Evolutionary conservation across 2,113 vertebrate species (phyloP).

Genomic region (Strix uralensis): DNA sequence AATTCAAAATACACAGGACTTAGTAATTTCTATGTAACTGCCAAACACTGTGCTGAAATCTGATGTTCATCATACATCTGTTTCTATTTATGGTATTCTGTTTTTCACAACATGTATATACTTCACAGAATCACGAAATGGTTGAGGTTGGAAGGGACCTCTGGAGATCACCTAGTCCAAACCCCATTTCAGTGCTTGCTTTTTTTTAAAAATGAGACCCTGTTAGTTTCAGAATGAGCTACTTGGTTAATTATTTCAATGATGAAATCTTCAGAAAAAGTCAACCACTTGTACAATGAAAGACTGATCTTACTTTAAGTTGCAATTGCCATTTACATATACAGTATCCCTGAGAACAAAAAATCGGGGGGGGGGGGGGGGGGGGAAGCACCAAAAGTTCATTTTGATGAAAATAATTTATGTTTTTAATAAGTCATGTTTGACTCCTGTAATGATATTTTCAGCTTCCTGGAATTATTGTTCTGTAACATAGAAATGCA

Average conservation of each 20-base stretch:
- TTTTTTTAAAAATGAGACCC: background rate
- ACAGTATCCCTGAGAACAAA: background rate
- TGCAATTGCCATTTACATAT: background rate
- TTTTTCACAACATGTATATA: background rate
- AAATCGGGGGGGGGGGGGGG: fast-evolving
- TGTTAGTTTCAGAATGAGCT: background rate
- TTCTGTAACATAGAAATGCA: background rate
- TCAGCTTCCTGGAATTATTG: background rate
- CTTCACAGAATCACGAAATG: background rate
- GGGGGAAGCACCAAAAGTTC: background rate
- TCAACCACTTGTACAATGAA: background rate
- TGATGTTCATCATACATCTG: background rate
- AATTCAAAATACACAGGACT: background rate
- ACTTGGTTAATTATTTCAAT: background rate
- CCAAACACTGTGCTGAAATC: background rate
- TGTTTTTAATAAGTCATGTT: background rate
- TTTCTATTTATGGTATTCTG: background rate
- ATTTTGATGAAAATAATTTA: background rate
- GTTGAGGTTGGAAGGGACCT: background rate
- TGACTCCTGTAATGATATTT: background rate
- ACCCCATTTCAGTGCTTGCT: background rate
- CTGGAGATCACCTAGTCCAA: background rate
- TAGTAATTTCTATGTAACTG: background rate
- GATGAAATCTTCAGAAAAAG: background rate
- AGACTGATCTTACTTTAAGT: background rate